Evolutionary conservation across 2,888 invertebrate genomes (phyloP).

Genomic region (Pachycephus smyrnensis): DNA sequence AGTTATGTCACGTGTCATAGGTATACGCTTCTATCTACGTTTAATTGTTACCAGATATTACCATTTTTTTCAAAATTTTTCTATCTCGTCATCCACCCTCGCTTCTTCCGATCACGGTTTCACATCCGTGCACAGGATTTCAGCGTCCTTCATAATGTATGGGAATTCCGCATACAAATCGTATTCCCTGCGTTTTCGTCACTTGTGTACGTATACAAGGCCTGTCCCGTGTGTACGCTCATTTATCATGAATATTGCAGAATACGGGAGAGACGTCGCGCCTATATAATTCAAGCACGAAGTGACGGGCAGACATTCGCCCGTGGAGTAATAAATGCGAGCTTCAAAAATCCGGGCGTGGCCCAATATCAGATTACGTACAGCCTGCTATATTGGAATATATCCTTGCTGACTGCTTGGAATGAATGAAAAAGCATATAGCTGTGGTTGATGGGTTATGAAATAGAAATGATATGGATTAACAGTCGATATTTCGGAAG

Average conservation of each 20-base stretch:
- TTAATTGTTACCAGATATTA: background rate
- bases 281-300: slow-evolving; percentile 15
- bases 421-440: background rate
- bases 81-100: background rate
- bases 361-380: background rate
- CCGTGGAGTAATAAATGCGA: slow-evolving; percentile 6
- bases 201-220: slow-evolving; percentile 5
- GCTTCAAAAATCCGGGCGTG: background rate
- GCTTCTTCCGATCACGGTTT: background rate
- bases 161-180: slow-evolving; percentile 19
- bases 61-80: background rate
- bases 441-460: background rate
- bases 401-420: background rate
- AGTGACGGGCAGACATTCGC: slow-evolving; percentile 27
- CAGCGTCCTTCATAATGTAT: slow-evolving; percentile 17
- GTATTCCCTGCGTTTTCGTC: background rate
- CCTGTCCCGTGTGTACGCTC: slow-evolving; percentile 32
- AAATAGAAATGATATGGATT: background rate
- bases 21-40: background rate
- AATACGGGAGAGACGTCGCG: slow-evolving; percentile 24
- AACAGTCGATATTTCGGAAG: background rate
- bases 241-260: slow-evolving; percentile 45
- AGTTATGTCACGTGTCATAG: background rate
- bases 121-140: background rate
- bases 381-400: background rate